Evolutionary conservation across 1,140 invertebrate genomes (phyloP), one percentile per base, ranked within the genome.

Genomic region (Microvelia longipes): DNA sequence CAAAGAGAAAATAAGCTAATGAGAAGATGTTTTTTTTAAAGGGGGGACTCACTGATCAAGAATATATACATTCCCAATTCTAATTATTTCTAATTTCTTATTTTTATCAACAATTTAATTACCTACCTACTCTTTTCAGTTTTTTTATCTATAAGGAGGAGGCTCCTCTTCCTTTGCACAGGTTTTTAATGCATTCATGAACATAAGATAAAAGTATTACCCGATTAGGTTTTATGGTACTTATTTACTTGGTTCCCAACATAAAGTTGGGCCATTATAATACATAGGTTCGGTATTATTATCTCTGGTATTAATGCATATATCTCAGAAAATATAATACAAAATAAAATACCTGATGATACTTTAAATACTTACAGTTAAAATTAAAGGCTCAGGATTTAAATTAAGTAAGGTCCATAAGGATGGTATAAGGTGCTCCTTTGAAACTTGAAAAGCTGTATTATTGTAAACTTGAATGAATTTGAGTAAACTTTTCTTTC

Each of bases 331-430:
- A 61, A 66, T 15, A 2, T 2, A 15, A 19, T 30, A 1, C 27
- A 50, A 1, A 24, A 1, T 67, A 28, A 60, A 19, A 29, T 26
- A 66, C 14, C 15, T 27, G 71, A 60, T n/a, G n/a, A 35, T 68
- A 24, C 1, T 69, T 29, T 63, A 29, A 68, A 71, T 14, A 67
- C 68, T 70, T 61, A 73, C 74, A 69, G 72, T 66, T 60, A 72
- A 69, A 0, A 75, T 69, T 27, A 75, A 68, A 35, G 74, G 74
- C 66, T 75, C 74, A 30, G 73, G 65, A 71, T 75, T 73, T 19
- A 70, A 15, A 5, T 69, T 25, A 27, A 73, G 29, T 28, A 69
- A 27, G 19, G 73, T 72, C 68, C 71, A 72, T 11, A 70, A 66
- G 5, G 35, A 50, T 50, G 35, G 35, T 11, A 50, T 5, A 50